phyloP scores from a whole-genome alignment of 1,140 invertebrate genomes.

The Holotrichia oblita region DNA sequence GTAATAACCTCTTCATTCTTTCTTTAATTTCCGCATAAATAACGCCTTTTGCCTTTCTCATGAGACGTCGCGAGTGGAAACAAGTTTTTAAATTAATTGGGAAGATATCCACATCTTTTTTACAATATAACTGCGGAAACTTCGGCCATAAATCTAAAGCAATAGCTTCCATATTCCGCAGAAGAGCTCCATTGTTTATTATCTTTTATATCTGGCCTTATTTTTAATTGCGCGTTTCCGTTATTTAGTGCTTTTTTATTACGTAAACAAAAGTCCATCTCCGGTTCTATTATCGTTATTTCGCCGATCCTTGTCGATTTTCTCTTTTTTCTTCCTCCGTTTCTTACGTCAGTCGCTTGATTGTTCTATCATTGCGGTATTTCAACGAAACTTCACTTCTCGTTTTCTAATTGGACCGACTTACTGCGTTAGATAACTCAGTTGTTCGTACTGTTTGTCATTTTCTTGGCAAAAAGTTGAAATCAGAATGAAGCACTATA shows the following conservation, averaged over 20 bases:
- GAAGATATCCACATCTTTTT: slow-evolving; percentile 43
- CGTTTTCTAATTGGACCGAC: background rate
- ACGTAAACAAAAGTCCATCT: slow-evolving; percentile 48
- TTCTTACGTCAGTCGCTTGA: background rate
- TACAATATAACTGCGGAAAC: slow-evolving; percentile 46
- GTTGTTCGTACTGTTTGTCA: too few relatives aligned
- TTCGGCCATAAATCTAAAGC: slow-evolving; percentile 48
- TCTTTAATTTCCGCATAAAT: slow-evolving; percentile 11
- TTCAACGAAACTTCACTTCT: background rate
- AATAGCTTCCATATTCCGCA: slow-evolving; percentile 51
- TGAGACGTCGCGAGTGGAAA: slow-evolving; percentile 24
- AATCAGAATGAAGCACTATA: too few relatives aligned
- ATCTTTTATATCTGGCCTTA: slow-evolving; percentile 50
- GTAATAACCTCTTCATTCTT: slow-evolving; percentile 6
- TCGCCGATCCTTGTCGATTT: slow-evolving; percentile 19
- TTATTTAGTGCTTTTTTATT: slow-evolving; percentile 51
- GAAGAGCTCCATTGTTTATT: slow-evolving; percentile 48
- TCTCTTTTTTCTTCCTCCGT: background rate
- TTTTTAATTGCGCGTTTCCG: slow-evolving; percentile 52
- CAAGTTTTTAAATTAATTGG: slow-evolving; percentile 39
- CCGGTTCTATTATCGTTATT: slow-evolving; percentile 44
- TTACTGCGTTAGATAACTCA: background rate
- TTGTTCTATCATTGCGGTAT: background rate
- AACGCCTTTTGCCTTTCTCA: background rate
- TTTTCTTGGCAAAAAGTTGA: too few relatives aligned